phyloP scores from a whole-genome alignment of 2,888 invertebrate species.

The Pardosa pseudoannulata region DNA sequence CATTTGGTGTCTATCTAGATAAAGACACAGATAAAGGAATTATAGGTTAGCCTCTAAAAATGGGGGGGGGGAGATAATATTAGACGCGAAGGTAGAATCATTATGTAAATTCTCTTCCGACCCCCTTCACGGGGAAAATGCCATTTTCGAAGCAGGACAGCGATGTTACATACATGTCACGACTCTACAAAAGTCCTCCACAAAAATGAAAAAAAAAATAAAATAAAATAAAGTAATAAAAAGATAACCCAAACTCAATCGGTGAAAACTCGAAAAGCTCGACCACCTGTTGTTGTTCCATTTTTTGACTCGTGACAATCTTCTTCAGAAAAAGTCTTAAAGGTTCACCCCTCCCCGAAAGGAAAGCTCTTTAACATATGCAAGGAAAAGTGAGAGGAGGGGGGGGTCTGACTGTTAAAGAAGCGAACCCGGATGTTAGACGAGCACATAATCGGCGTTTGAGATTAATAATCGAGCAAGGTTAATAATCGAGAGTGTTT shows the following conservation, averaged over 20 bases:
- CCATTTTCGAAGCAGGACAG: not conserved
- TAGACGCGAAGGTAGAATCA: not conserved
- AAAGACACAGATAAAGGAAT: too few species aligned
- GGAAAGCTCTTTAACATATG: slow-evolving; percentile 44
- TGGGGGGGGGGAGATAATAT: too few species aligned
- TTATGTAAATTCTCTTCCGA: not conserved
- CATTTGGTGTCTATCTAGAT: too few species aligned
- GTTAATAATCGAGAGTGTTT: slow-evolving; percentile 63
- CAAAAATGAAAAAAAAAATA: slow-evolving; percentile 24
- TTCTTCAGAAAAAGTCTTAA: not conserved
- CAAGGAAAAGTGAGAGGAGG: slow-evolving; percentile 5
- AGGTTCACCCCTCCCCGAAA: slow-evolving; percentile 15
- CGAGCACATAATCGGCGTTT: slow-evolving; percentile 38
- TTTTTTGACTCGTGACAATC: slow-evolving; percentile 43
- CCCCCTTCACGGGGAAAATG: not conserved
- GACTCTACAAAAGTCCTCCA: not conserved
- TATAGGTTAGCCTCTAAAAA: too few species aligned
- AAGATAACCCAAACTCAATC: not conserved
- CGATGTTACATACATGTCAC: slow-evolving; percentile 9
- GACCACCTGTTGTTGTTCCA: slow-evolving; percentile 51
- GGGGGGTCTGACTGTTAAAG: too few species aligned
- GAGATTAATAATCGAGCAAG: slow-evolving; percentile 51
- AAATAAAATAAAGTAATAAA: slow-evolving; percentile 16
- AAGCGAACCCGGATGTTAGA: slow-evolving; percentile 55
- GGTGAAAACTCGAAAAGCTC: slow-evolving; percentile 1